Base-by-base conservation (phyloP, 1,140 invertebrate species). In the Conus betulinus region DNA sequence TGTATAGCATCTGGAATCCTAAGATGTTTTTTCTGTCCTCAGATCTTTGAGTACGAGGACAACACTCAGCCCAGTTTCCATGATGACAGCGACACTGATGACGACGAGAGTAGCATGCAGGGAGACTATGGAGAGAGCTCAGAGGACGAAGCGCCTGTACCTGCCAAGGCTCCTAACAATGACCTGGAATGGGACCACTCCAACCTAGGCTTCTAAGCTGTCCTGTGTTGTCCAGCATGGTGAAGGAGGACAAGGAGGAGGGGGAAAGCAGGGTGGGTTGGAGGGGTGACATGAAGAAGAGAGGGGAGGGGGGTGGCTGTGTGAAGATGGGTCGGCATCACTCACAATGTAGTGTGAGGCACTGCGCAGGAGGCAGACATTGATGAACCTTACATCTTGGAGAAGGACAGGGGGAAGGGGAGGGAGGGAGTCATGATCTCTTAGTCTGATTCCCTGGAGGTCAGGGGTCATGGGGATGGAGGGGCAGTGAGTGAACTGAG, bases 161-260 rank as follows among this genome's bases (percentile, higher is more conserved):
- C 94, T 94, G 57, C 93, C 89, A 87, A 95, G 96, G 87, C 94
- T 96, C 51, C 85, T 96, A 96, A 90, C 96, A 88, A 91, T 87
- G 96, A 96, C 88, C 93, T 97, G 74, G 97, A 97, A 91, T 97
- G 97, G 97, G 97, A 97, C 94, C 96, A 97, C 94, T 97, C 96
- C 79, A 96, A 95, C 82, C 94, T 96, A 17, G 85, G 85, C 20
- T 87, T 87, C 71, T 87, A 51, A 87, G 74, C 39, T 6, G 81
- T 27, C 11, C 76, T 78, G 25, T 51, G 27, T 8, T 51, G 11
- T 78, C 55, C 6, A 83, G 52, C 13, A 55, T 23, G 17, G 39
- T 25, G 39, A 55, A 20, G 53, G 20, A 10, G 20, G 23, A 25
- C 0, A 3, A 13, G 10, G 7, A 57, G 52, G 51, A 1, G 79